Evolutionary conservation across 2,113 vertebrate species (phyloP), one percentile per base, ranked within the genome.

Genomic region (Cariama cristata): DNA sequence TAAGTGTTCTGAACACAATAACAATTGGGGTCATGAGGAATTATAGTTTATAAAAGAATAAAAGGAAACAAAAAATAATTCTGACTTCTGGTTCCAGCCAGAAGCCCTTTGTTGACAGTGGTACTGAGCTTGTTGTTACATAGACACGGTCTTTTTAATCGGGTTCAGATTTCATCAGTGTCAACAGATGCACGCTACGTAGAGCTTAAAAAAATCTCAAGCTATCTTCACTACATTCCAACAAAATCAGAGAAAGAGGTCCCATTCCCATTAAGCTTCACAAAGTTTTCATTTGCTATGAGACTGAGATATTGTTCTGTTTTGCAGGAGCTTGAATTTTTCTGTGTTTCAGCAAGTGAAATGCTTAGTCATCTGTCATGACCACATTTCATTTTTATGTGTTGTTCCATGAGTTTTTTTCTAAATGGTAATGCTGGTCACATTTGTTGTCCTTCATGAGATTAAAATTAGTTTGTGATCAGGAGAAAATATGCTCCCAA

Each of bases 401-500:
- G 18, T 82, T 87, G 91, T 85, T 90, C 66, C 84, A 68, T 40
- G 40, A 92, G 38, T 17, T 92, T 85, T 75, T 79, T 83, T 75
- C 68, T 72, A 95, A 94, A 91, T 55, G 93, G 66, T 71, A 62
- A 72, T 59, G 75, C 90, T 71, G 88, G 79, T 88, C 79, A 88
- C 79, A 96, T 90, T 95, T 96, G 50, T 63, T 92, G 91, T 93
- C 97, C 94, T 97, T 95, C 89, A 79, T 53, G 22, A 79, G 77
- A 91, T 79, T 64, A 85, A 96, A 96, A 97, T 96, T 88, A 96
- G 62, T 90, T 94, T 94, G 53, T 69, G 80, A 94, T 93, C 86
- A 86, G 58, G 53, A 88, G 91, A 94, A 96, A 96, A 97, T 90
- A 95, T 33, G 50, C 52, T 97, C 77, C 89, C 95, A 97, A 97